Evolutionary conservation across 2,888 invertebrate species (phyloP).

Genomic region (Nesidiocoris tenuis): DNA sequence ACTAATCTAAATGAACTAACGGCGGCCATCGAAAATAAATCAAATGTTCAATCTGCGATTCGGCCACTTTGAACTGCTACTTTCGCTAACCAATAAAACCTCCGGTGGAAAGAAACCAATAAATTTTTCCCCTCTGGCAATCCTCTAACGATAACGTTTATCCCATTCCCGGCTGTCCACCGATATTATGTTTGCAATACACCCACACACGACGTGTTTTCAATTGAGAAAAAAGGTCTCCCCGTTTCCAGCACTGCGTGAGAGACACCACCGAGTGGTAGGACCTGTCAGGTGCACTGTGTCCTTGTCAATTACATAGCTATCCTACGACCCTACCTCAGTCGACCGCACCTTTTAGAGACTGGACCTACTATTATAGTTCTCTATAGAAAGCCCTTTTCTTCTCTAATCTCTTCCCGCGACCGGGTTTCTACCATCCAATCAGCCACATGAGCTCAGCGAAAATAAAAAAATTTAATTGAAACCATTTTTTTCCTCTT

Average conservation of each 20-base stretch:
- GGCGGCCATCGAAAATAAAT: no score
- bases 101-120: not conserved
- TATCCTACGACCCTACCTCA: not conserved
- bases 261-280: not conserved
- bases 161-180: not conserved
- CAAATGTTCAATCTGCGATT: no score
- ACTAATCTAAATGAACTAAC: no score
- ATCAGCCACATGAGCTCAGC: no score
- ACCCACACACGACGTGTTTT: not conserved
- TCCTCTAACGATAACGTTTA: not conserved
- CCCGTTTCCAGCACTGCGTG: constrained; percentile 3
- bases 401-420: no score
- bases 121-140: not conserved
- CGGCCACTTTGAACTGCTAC: no score
- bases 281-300: constrained; percentile 20
- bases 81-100: no score
- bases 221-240: not conserved
- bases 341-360: not conserved
- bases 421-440: not conserved
- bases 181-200: not conserved
- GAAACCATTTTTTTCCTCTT: no score
- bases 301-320: constrained; percentile 30
- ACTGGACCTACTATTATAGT: not conserved
- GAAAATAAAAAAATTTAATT: no score
- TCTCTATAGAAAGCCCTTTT: not conserved